A percentile compares a stretch with the other conserved stretches of the same genome.
Conservation (phyloP, 2,797 vertebrate genomes). For the Acanthurus tractus region DNA sequence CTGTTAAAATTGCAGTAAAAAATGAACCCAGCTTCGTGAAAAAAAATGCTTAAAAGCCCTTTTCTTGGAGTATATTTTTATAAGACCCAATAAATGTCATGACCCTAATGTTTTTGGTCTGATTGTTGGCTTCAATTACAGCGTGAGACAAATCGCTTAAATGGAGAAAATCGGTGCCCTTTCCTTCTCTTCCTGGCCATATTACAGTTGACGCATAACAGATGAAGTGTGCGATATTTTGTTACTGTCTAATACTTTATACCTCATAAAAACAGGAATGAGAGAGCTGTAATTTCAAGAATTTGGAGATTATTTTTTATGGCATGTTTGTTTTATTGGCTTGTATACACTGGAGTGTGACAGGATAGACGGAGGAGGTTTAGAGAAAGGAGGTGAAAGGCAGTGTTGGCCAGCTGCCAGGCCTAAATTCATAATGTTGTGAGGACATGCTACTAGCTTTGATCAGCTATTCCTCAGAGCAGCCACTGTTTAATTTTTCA, state of each 20-base stretch:
- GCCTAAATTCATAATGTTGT: slow-evolving; percentile 66
- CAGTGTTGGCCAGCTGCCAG: slow-evolving; percentile 61
- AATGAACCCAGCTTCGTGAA: not conserved
- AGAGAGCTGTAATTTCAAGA: slow-evolving; percentile 66
- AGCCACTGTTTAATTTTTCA: slow-evolving; percentile 57
- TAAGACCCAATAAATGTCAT: slow-evolving; percentile 39
- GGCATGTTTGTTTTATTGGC: slow-evolving; percentile 72
- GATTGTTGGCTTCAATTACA: slow-evolving; percentile 48
- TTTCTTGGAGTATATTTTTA: slow-evolving; percentile 29
- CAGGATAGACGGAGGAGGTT: slow-evolving; percentile 37
- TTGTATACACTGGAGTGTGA: slow-evolving; percentile 64
- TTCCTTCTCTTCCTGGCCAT: slow-evolving; percentile 26
- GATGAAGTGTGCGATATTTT: slow-evolving; percentile 61
- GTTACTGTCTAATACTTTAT: slow-evolving; percentile 58
- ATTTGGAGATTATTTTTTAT: slow-evolving; percentile 71
- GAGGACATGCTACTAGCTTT: slow-evolving; percentile 62
- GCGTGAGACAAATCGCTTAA: slow-evolving; percentile 47
- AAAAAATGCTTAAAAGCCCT: slow-evolving; percentile 3
- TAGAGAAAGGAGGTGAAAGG: slow-evolving; percentile 51
- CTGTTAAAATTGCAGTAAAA: slow-evolving; percentile 6
- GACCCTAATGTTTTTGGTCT: slow-evolving; percentile 41
- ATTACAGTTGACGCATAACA: slow-evolving; percentile 49
- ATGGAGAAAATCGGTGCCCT: slow-evolving; percentile 37
- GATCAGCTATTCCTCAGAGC: slow-evolving; percentile 56
- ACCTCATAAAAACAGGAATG: slow-evolving; percentile 65